Evolutionary conservation across 2,113 vertebrate species (phyloP).

Genomic region (Sprattus sprattus): DNA sequence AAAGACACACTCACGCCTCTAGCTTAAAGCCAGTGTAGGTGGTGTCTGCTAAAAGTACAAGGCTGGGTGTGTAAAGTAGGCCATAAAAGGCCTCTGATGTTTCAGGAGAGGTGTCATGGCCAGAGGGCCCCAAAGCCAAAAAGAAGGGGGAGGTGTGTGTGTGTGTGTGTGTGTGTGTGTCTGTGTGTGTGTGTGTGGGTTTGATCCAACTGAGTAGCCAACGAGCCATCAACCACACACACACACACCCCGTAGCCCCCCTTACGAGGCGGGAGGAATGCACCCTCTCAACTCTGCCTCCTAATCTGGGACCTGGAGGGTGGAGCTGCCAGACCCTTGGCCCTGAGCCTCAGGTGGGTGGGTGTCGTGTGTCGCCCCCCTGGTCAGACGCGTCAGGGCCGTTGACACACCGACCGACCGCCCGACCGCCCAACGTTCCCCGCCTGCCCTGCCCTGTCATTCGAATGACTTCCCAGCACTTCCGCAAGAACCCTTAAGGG

Average conservation of each 20-base stretch:
- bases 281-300: conserved; percentile 64
- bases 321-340: conserved; percentile 58
- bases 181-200: conserved; percentile 5
- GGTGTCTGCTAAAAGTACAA: conserved; percentile 2
- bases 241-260: conserved; percentile 23
- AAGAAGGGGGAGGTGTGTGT: conserved; percentile 32
- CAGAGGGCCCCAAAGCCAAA: conserved; percentile 38
- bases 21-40: conserved; percentile 52
- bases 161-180: conserved; percentile 1
- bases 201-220: not conserved
- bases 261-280: conserved; percentile 57
- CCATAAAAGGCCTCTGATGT: conserved; percentile 51
- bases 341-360: conserved; percentile 59
- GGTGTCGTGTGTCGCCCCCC: conserved; percentile 53
- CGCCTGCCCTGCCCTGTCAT: not conserved
- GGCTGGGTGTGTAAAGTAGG: not conserved
- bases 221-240: conserved; percentile 36
- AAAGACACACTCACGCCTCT: conserved; percentile 27
- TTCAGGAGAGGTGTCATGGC: conserved; percentile 61
- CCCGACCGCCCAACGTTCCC: not conserved
- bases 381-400: not conserved
- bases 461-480: not conserved
- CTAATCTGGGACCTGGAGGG: conserved; percentile 59
- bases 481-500: conserved; percentile 19
- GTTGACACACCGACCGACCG: not conserved